Evolutionary conservation across 2,888 invertebrate genomes (phyloP), one percentile per base, ranked within the genome.

Genomic region (Synergus itoensis): DNA sequence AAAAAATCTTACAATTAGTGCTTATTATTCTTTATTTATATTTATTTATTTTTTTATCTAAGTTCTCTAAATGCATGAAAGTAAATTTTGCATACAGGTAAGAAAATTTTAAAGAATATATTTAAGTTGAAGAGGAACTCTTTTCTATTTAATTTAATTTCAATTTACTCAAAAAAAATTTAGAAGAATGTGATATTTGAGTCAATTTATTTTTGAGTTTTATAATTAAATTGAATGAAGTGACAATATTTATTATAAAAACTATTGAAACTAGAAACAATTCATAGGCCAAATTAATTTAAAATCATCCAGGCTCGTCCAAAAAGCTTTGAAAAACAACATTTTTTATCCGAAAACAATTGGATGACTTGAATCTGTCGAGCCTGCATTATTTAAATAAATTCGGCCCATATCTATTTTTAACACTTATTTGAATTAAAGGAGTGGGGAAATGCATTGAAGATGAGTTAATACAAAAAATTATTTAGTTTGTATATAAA

Each of bases 1-100:
- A 85, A 82, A 83, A 88, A 87, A 87, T 86, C 87, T 85, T 86
- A 57, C 18, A 57, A 18, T 87, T 73, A 73, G 84, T 85, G 87
- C 86, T 86, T 88, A 86, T 84, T 81, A 75, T 78, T 67, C 79
- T 82, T 82, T 84, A 84, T 84, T 85, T 77, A 75, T 84, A 41
- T 63, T 78, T 45, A 40, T 65, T 57, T 28, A 28, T 28, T 77
- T 77, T 40, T 81, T 67, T 53, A 82, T 48, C 81, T 85, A 83
- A 84, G 79, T 83, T 79, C 83, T 84, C 69, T 83, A 83, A 81
- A 83, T 86, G 87, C 86, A 88, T 84, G 86, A 84, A 62, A 62
- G 12, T 36, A 57, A 53, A 36, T 53, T 57, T 73, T 73, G 36
- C 53, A 53, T 40, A 53, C 73, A 73, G 53, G 73, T 73, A 73